These are phyloP conservation scores for Diaperis boleti DNA, from an alignment of 2,888 invertebrate species.

Conservation along the genomic window DNA sequence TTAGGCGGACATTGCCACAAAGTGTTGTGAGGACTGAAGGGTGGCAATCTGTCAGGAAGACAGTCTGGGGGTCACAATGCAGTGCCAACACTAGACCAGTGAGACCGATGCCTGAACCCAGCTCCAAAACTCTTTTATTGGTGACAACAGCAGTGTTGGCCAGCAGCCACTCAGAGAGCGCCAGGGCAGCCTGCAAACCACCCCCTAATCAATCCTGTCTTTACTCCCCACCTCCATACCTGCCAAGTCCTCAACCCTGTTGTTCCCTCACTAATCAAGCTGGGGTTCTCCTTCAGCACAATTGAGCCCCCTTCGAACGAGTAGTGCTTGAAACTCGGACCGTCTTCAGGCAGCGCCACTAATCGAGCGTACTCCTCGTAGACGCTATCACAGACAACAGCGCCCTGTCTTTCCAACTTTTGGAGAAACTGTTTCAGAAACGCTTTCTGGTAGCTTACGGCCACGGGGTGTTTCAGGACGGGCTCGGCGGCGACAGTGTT, in stretches of 20 bases:
- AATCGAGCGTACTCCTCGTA: constrained; percentile 72
- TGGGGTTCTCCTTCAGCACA: constrained; percentile 77
- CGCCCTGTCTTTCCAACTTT: constrained; percentile 68
- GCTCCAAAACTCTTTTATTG: constrained; percentile 75
- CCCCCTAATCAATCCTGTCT: constrained; percentile 84
- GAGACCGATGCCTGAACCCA: constrained; percentile 84
- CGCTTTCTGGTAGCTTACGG: constrained; percentile 71
- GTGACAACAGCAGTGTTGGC: constrained; percentile 68
- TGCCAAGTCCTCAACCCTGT: constrained; percentile 86
- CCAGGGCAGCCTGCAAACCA: constrained; percentile 75
- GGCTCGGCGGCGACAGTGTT: constrained; percentile 70
- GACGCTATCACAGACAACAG: constrained; percentile 76
- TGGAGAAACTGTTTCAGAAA: constrained; percentile 76
- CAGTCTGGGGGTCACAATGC: constrained; percentile 68
- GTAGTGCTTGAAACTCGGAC: constrained; percentile 75
- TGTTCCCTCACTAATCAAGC: constrained; percentile 81
- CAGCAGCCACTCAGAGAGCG: constrained; percentile 79
- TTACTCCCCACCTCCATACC: constrained; percentile 86
- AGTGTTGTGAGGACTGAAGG: constrained; percentile 73
- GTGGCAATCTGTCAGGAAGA: constrained; percentile 80
- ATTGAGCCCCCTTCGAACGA: constrained; percentile 66
- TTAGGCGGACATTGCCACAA: constrained; percentile 67
- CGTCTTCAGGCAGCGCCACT: constrained; percentile 66
- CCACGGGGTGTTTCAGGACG: constrained; percentile 73
- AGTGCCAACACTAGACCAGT: constrained; percentile 75